Evolutionary conservation across 1,140 invertebrate species (phyloP).

Genomic region (Mactra quadrangularis): DNA sequence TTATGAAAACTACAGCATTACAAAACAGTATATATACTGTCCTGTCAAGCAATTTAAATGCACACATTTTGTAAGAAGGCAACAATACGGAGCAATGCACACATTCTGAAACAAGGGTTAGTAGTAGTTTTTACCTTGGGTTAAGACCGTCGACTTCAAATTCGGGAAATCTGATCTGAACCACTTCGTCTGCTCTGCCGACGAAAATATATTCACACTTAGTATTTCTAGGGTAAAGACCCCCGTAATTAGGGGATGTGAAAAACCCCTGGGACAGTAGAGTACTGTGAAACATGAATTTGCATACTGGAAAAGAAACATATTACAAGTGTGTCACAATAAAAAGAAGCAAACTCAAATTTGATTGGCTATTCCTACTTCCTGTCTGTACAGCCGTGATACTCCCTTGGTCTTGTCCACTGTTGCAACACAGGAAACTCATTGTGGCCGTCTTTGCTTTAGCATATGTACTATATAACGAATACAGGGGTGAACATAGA

Average conservation of each 20-base stretch:
- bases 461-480: background rate
- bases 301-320: constrained; percentile 82
- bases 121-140: constrained; percentile 67
- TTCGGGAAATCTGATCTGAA: constrained; percentile 85
- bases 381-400: constrained; percentile 13
- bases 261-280: constrained; percentile 91
- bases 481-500: background rate
- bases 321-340: constrained; percentile 44
- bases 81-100: no score
- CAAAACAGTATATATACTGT: no score
- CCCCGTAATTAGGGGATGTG: constrained; percentile 96
- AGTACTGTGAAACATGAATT: constrained; percentile 87
- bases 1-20: no score
- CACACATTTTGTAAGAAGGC: no score
- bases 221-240: constrained; percentile 94
- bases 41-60: no score
- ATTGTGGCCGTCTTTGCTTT: background rate
- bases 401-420: constrained; percentile 13
- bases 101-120: no score
- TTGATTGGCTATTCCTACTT: constrained; percentile 6
- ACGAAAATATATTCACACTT: constrained; percentile 98
- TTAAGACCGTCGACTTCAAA: constrained; percentile 76
- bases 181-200: constrained; percentile 91
- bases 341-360: constrained; percentile 7
- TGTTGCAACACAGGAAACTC: background rate